Evolutionary conservation across 2,888 invertebrate species (phyloP), one percentile per base, ranked within the genome.

Genomic region (Drosophila conformis): DNA sequence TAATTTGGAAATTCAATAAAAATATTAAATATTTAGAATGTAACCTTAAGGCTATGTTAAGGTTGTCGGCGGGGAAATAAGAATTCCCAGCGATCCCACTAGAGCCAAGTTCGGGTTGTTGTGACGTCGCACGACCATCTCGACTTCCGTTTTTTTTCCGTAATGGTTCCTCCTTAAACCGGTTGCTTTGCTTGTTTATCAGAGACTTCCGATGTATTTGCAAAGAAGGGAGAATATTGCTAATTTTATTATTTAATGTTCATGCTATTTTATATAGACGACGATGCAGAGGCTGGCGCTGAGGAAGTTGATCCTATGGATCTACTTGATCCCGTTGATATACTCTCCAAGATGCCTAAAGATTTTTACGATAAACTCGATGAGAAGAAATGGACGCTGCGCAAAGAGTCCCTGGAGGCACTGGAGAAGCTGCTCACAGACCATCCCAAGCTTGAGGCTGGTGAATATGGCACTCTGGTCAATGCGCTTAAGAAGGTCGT

Each of bases 331-430:
- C 97, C 99, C 0, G 98, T 98, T 54, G 98, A 99, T 91, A 97
- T 99, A 79, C 93, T 99, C 1, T 96, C 97, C 0, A 97, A 98
- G 91, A 93, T 99, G 40, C 98, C 99, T 0, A 98, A 98, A 93
- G 98, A 99, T 93, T 99, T 99, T 93, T 98, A 96, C 91, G 98
- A 99, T 5, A 97, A 98, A 92, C 92, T 97, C 5, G 98, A 99
- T 88, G 97, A 97, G 0, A 99, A 98, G 93, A 99, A 98, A 91
- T 99, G 99, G 99, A 98, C 98, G 91, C 98, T 99, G 67, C 94
- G 99, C 35, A 99, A 98, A 91, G 99, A 99, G 91, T 96, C 97
- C 0, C 92, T 99, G 18, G 99, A 99, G 83, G 94, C 94, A 0
- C 92, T 99, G 15, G 97, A 98, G 78, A 95, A 95, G 77, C 93